Percentiles rank a stretch among this genome's conserved stretches.
Evolutionary conservation across 2,797 vertebrate genomes (phyloP).

Genomic region (Limnodromus scolopaceus): DNA sequence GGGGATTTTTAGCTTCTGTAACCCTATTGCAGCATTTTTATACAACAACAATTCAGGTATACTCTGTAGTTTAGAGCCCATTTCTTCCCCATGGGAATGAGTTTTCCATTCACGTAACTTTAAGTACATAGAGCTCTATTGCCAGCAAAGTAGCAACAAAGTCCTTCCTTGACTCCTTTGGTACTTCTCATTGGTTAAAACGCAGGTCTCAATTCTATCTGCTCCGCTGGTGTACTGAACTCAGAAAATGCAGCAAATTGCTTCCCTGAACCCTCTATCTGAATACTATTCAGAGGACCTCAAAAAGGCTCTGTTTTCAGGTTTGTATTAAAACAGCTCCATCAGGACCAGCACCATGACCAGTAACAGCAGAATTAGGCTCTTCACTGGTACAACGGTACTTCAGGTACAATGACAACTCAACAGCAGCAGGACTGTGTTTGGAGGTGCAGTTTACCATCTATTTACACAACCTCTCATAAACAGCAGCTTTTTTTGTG

Average conservation of each 20-base stretch:
- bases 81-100: conserved; percentile 47
- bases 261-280: neutral
- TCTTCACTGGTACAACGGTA: neutral
- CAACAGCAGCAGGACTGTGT: neutral
- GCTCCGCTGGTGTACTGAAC: conserved; percentile 29
- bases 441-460: neutral
- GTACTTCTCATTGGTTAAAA: conserved; percentile 22
- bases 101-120: conserved; percentile 59
- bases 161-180: conserved; percentile 49
- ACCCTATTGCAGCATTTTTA: conserved; percentile 54
- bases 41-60: conserved; percentile 58
- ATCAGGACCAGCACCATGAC: neutral
- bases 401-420: neutral
- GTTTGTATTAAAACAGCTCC: conserved; percentile 2
- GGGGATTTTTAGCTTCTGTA: conserved; percentile 61
- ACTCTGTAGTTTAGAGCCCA: conserved; percentile 40
- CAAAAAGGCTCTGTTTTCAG: neutral
- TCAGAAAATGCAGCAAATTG: conserved; percentile 3
- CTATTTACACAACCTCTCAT: neutral
- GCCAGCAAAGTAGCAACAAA: conserved; percentile 45
- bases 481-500: neutral
- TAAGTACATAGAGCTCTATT: conserved; percentile 46
- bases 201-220: conserved; percentile 16
- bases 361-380: neutral
- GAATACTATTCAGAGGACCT: neutral